These are phyloP conservation scores for Siderastrea radians DNA, from an alignment of 92 coral and sea anemone genomes.

Conservation along the genomic window DNA sequence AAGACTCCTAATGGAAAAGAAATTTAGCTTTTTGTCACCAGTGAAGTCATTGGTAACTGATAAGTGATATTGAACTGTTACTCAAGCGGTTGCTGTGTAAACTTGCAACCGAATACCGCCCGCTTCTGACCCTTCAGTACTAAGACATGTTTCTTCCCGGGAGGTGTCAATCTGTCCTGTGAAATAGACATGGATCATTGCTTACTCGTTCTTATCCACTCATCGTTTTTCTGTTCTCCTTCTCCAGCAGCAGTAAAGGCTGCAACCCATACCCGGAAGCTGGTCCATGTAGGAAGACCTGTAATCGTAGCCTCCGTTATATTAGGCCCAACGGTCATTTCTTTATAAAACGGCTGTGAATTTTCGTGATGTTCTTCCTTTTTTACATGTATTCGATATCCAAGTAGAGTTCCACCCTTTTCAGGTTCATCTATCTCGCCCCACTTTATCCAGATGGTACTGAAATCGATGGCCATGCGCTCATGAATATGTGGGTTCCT, in stretches of 20 bases:
- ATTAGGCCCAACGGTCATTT: conserved; percentile 6
- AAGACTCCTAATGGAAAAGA: no score
- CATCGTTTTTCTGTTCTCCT: background rate
- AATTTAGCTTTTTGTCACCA: no score
- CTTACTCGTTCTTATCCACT: conserved; percentile 40
- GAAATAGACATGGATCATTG: background rate
- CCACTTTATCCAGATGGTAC: conserved; percentile 21
- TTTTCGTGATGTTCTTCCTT: background rate
- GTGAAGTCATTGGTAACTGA: no score
- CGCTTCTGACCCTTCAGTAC: background rate
- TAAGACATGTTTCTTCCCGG: background rate
- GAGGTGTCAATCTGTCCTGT: background rate
- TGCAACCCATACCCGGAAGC: conserved; percentile 24
- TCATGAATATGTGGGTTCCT: conserved; percentile 8
- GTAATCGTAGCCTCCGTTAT: background rate
- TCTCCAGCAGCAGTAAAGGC: conserved; percentile 25
- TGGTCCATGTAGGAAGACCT: conserved; percentile 5
- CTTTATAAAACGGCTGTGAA: background rate
- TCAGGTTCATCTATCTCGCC: background rate
- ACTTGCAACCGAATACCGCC: no score
- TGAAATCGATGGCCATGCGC: background rate
- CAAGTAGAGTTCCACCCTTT: conserved; percentile 10
- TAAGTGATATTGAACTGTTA: no score
- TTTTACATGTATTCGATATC: conserved; percentile 4
- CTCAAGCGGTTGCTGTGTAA: no score